Conservation (phyloP, 2,113 vertebrate species). For the Myiagra hebetior region DNA sequence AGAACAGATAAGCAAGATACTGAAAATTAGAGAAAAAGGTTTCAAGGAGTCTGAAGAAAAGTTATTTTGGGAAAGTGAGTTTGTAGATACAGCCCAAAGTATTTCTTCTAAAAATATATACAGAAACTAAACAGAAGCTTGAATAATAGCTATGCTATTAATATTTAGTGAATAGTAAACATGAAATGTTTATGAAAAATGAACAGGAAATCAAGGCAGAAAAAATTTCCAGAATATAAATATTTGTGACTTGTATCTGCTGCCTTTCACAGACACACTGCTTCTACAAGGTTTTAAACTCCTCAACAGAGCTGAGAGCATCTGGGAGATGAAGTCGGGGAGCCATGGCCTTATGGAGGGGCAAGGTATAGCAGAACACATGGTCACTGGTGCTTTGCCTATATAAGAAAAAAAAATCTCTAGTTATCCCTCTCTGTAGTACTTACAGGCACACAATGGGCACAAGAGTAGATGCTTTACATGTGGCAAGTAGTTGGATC, state of each 20-base stretch:
- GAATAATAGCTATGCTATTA: not conserved
- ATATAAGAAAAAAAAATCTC: not conserved
- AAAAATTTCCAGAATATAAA: not conserved
- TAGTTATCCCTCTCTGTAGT: accelerated
- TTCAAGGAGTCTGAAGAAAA: not conserved
- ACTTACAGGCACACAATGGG: not conserved
- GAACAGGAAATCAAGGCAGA: not conserved
- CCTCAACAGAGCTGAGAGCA: not conserved
- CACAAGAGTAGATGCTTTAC: not conserved
- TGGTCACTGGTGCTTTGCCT: not conserved
- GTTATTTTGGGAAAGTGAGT: not conserved
- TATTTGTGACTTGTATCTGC: not conserved
- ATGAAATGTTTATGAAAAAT: not conserved
- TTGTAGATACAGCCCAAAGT: not conserved
- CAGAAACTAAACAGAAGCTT: not conserved
- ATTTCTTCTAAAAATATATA: not conserved
- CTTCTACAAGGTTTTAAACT: not conserved
- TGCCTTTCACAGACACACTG: not conserved
- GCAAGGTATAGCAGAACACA: not conserved
- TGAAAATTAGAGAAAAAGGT: not conserved
- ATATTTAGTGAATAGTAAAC: not conserved
- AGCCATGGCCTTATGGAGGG: not conserved
- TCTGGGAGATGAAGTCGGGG: not conserved
- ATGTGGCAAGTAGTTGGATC: not conserved
- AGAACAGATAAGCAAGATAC: not conserved